These are phyloP conservation scores for Saguinus midas DNA, from an alignment of 2,113 vertebrate genomes.

Conservation along the genomic window DNA sequence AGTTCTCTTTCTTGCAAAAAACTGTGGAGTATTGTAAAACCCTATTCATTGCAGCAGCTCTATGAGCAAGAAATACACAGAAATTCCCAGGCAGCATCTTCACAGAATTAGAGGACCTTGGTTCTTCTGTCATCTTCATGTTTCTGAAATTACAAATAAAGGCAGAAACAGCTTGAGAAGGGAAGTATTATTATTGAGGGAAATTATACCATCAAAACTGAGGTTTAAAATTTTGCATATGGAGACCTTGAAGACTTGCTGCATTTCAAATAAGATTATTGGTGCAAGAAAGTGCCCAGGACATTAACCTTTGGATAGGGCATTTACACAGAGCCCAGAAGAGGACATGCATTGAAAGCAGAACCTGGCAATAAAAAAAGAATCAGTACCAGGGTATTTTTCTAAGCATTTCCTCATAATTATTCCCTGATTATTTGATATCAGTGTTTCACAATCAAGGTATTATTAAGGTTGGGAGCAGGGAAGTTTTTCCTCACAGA, in stretches of 20 bases:
- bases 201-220: background rate
- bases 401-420: background rate
- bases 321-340: background rate
- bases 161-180: background rate
- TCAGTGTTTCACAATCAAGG: background rate
- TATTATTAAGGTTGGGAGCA: background rate
- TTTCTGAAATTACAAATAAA: conserved; percentile 27
- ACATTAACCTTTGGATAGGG: background rate
- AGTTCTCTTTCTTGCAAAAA: background rate
- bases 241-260: background rate
- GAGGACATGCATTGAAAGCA: background rate
- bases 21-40: background rate
- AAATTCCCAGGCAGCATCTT: background rate
- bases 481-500: background rate
- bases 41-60: background rate
- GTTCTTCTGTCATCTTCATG: background rate
- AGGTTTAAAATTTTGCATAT: background rate
- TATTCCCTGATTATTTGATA: background rate
- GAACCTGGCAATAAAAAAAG: background rate
- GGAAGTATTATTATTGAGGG: background rate
- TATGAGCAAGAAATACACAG: background rate
- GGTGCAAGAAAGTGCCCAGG: background rate
- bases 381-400: background rate
- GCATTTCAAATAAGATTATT: background rate
- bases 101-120: background rate